Evolutionary conservation across 23 tunicate species (phyloP).

Genomic region (Phallusia fumigata): DNA sequence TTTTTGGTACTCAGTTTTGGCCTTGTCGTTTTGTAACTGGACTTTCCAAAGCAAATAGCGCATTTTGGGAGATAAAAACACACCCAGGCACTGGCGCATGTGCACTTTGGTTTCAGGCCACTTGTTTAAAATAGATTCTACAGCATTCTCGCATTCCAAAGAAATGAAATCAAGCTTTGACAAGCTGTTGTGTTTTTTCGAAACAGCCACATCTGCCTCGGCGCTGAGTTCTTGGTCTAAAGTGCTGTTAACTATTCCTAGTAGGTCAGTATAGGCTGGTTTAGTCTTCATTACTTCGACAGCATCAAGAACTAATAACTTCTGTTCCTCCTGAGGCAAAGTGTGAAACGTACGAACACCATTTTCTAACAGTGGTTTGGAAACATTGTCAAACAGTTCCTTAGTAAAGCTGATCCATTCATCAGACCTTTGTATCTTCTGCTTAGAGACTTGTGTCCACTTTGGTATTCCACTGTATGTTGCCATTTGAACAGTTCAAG

Average conservation of each 20-base stretch:
- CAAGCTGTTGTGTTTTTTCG: slow-evolving; percentile 5
- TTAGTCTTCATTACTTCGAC: slow-evolving; percentile 34
- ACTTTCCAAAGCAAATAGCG: slow-evolving; percentile 60
- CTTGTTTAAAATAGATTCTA: slow-evolving; percentile 45
- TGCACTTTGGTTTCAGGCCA: slow-evolving; percentile 55
- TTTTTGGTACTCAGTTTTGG: slow-evolving; percentile 33
- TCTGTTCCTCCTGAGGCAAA: slow-evolving; percentile 48
- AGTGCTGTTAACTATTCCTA: slow-evolving; percentile 32
- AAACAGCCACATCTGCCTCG: slow-evolving; percentile 6
- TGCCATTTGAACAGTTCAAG: slow-evolving; percentile 19
- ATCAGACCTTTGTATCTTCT: slow-evolving; percentile 36
- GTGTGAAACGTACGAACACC: slow-evolving; percentile 60
- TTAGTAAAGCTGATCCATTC: slow-evolving; percentile 72
- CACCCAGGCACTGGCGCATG: slow-evolving; percentile 50
- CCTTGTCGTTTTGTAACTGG: slow-evolving; percentile 26
- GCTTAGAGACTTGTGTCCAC: slow-evolving; percentile 59
- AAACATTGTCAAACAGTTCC: slow-evolving; percentile 56
- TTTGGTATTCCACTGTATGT: slow-evolving; percentile 45
- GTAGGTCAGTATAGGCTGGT: slow-evolving; percentile 37
- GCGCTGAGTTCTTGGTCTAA: slow-evolving; percentile 46
- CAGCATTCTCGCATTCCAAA: slow-evolving; percentile 46
- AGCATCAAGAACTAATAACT: slow-evolving; percentile 41
- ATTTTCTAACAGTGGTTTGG: slow-evolving; percentile 51
- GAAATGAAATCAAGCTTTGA: slow-evolving; percentile 19
- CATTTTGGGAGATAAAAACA: slow-evolving; percentile 24